Evolutionary conservation across 2,888 invertebrate genomes (phyloP).

Genomic region (Hirtodrosophila trivittata): DNA sequence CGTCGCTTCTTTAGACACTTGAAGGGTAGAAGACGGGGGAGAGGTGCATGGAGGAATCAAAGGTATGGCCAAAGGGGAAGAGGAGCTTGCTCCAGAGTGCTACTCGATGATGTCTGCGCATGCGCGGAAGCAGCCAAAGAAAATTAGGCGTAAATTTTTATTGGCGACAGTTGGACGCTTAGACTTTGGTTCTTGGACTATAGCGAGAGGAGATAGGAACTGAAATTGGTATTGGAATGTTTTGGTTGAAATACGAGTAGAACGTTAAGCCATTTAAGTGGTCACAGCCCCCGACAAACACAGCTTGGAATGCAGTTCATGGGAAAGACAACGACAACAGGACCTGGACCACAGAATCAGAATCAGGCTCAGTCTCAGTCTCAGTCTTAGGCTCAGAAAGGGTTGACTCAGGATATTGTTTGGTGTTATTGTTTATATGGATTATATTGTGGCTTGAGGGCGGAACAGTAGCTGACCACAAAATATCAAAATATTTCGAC

Average conservation of each 20-base stretch:
- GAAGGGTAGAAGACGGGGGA: neutral
- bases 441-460: slow-evolving; percentile 39
- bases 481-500: slow-evolving; percentile 59
- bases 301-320: slow-evolving; percentile 29
- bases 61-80: neutral
- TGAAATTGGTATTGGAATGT: slow-evolving; percentile 36
- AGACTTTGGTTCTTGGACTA: slow-evolving; percentile 9
- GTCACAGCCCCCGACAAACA: slow-evolving; percentile 58
- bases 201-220: neutral
- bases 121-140: slow-evolving; percentile 61
- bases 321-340: slow-evolving; percentile 23
- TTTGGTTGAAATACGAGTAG: slow-evolving; percentile 9
- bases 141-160: slow-evolving; percentile 72
- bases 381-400: too few species aligned
- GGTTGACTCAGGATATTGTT: slow-evolving; percentile 27
- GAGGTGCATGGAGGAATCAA: neutral
- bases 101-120: slow-evolving; percentile 56
- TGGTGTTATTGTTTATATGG: slow-evolving; percentile 26
- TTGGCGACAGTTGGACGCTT: slow-evolving; percentile 66
- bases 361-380: too few species aligned
- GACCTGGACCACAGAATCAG: too few species aligned
- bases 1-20: neutral
- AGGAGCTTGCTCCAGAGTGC: neutral
- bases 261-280: slow-evolving; percentile 71
- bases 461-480: slow-evolving; percentile 63